Conservation (phyloP, 2,797 vertebrate species). For the Rhynchonycteris naso region DNA sequence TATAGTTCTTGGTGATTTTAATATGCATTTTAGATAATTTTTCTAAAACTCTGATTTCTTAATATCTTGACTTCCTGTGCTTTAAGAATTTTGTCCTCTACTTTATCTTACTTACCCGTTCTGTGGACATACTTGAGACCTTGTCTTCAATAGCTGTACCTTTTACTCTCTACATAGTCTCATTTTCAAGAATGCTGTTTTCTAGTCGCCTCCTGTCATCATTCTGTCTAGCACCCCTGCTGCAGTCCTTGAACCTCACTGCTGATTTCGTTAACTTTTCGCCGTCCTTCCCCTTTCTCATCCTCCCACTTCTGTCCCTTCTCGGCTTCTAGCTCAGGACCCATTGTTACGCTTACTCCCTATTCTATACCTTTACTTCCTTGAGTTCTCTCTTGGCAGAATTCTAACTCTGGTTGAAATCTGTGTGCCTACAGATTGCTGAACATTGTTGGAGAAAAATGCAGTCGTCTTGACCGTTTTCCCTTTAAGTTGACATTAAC, state of each 20-base stretch:
- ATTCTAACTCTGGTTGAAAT: background rate
- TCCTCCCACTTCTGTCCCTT: background rate
- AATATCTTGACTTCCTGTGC: background rate
- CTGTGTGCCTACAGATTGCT: background rate
- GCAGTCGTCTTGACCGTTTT: background rate
- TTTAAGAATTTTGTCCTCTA: background rate
- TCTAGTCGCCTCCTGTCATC: background rate
- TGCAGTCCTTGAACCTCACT: background rate
- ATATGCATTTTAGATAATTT: background rate
- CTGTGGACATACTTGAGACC: background rate
- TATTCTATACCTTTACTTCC: background rate
- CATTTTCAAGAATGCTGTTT: background rate
- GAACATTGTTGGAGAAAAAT: background rate
- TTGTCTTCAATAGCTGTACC: background rate
- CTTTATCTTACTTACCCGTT: background rate
- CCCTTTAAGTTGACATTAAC: background rate
- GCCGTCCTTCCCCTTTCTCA: background rate
- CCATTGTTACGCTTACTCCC: background rate
- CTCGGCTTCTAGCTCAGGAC: background rate
- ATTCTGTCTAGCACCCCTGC: background rate
- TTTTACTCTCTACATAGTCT: background rate
- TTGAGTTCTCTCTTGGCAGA: background rate
- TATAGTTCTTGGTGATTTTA: conserved; percentile 29
- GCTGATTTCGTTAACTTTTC: background rate
- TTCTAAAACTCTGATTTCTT: background rate